These are phyloP conservation scores for Phocoena sinus DNA, from an alignment of 2,113 vertebrate species.

Conservation along the genomic window DNA sequence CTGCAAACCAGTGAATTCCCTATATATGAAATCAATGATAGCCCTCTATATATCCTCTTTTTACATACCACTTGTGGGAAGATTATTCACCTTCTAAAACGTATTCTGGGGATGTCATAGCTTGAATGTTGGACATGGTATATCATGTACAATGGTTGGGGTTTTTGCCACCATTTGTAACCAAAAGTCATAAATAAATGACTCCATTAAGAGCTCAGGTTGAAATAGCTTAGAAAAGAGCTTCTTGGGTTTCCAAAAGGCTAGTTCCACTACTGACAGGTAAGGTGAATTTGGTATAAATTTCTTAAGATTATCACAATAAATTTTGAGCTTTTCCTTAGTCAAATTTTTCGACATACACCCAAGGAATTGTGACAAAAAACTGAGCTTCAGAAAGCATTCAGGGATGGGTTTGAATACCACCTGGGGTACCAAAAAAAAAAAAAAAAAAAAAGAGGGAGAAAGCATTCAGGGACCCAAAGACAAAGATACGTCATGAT, in stretches of 20 bases:
- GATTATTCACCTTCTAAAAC: conserved; percentile 33
- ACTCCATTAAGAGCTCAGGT: not conserved
- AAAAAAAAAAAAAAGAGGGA: not conserved
- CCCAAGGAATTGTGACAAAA: not conserved
- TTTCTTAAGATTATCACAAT: not conserved
- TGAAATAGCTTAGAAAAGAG: not conserved
- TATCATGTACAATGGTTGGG: not conserved
- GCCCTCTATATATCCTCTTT: not conserved
- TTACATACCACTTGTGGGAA: not conserved
- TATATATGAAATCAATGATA: not conserved
- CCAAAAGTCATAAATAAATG: not conserved
- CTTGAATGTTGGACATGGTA: not conserved
- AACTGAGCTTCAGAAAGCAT: not conserved
- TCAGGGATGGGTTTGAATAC: not conserved
- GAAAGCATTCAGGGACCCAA: not conserved
- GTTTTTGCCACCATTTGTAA: not conserved
- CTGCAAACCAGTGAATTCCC: conserved; percentile 45
- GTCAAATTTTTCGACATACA: not conserved
- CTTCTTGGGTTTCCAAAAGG: not conserved
- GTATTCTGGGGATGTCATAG: not conserved
- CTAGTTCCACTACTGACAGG: not conserved
- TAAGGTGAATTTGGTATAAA: not conserved
- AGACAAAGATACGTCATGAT: not conserved
- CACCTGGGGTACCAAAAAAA: not conserved
- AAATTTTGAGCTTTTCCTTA: conserved; percentile 6